These are phyloP conservation scores for Caenorhabditis sp. DNA, from an alignment of 2,888 invertebrate species.

Conservation along the genomic window DNA sequence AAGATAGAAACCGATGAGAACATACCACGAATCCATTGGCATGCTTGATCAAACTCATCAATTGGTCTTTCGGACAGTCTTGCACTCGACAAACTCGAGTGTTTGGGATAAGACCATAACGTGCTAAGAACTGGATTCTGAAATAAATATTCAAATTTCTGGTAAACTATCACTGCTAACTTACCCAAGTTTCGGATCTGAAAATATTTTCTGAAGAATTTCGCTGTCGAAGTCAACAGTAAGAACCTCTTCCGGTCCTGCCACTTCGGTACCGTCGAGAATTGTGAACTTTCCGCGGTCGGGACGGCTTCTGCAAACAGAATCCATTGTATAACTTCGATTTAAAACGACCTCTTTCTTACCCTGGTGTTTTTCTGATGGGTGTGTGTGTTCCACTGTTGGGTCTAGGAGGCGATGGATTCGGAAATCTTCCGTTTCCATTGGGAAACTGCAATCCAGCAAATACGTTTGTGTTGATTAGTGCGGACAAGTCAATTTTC, in stretches of 20 bases:
- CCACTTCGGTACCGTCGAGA: constrained; percentile 60
- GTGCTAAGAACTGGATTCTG: constrained; percentile 65
- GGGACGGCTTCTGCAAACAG: constrained; percentile 50
- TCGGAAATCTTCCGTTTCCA: constrained; percentile 45
- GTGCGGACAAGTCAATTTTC: constrained; percentile 52
- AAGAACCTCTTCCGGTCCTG: constrained; percentile 57
- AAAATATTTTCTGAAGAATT: constrained; percentile 59
- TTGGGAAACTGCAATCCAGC: constrained; percentile 15
- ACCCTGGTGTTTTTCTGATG: constrained; percentile 42
- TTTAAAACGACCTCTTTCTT: not conserved
- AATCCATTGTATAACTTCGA: not conserved
- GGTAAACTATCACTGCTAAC: no score
- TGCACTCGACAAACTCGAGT: constrained; percentile 58
- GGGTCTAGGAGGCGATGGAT: constrained; percentile 30
- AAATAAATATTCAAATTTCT: no score
- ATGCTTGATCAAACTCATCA: constrained; percentile 67
- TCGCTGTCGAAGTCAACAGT: constrained; percentile 59
- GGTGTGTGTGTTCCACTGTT: constrained; percentile 45
- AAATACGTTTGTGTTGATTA: constrained; percentile 38
- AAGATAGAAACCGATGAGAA: not conserved
- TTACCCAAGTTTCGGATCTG: constrained; percentile 60
- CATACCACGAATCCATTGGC: constrained; percentile 67
- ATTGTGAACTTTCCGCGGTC: constrained; percentile 67
- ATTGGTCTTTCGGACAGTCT: constrained; percentile 64
- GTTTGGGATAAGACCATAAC: constrained; percentile 67